Conservation (phyloP, 2,797 vertebrate species). For the Poecilia velifera region DNA sequence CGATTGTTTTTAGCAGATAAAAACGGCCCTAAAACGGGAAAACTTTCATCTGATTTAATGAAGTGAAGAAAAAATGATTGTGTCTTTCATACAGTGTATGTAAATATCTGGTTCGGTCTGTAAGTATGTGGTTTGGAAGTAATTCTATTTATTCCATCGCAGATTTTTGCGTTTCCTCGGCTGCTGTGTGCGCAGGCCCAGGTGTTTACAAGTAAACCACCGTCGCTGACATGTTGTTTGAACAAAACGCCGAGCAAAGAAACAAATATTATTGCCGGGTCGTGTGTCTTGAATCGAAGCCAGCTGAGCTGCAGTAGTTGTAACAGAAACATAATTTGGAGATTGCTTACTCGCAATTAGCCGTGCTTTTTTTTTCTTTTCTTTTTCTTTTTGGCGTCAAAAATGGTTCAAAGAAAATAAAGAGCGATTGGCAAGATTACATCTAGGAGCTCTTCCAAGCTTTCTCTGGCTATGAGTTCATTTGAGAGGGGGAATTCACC, state of each 20-base stretch:
- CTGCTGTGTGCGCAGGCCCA: constrained; percentile 57
- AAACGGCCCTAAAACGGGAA: background rate
- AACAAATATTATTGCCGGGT: constrained; percentile 76
- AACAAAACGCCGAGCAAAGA: constrained; percentile 73
- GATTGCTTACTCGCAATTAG: constrained; percentile 72
- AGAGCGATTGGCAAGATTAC: constrained; percentile 69
- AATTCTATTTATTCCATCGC: constrained; percentile 28
- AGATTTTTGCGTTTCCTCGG: constrained; percentile 61
- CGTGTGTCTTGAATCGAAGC: constrained; percentile 71
- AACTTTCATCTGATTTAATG: background rate
- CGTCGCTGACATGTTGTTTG: constrained; percentile 74
- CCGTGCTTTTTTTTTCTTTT: constrained; percentile 42
- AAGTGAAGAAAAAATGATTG: background rate
- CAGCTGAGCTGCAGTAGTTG: constrained; percentile 63
- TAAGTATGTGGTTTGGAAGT: constrained; percentile 21
- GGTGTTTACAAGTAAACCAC: constrained; percentile 76
- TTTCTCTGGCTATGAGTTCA: constrained; percentile 55
- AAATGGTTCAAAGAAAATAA: constrained; percentile 69
- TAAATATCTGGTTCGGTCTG: background rate
- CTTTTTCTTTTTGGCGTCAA: constrained; percentile 61
- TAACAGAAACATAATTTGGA: constrained; percentile 65
- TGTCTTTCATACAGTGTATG: background rate
- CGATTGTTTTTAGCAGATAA: background rate
- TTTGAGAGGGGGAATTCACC: constrained; percentile 69
- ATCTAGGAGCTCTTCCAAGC: constrained; percentile 72